phyloP scores from a whole-genome alignment of 2,113 vertebrate genomes.

The Bagarius yarrelli region DNA sequence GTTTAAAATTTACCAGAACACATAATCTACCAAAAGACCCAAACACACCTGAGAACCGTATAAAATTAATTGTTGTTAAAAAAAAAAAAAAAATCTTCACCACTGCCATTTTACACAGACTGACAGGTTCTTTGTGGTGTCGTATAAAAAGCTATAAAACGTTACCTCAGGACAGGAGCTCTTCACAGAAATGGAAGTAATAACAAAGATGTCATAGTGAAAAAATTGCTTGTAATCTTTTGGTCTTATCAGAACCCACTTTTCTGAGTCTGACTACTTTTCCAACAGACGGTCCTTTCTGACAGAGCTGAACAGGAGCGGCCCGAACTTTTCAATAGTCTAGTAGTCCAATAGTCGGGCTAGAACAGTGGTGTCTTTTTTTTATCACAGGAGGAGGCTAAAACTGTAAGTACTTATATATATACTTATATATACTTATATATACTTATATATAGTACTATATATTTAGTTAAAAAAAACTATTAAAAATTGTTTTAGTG shows the following conservation, averaged over 20 bases:
- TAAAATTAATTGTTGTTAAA: not conserved
- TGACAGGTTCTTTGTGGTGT: not conserved
- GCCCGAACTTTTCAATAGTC: not conserved
- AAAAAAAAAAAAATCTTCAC: not conserved
- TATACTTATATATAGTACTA: too few species aligned
- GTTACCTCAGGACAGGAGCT: not conserved
- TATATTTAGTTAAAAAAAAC: too few species aligned
- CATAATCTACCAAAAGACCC: conserved; percentile 24
- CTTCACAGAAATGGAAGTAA: conserved; percentile 20
- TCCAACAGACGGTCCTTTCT: not conserved
- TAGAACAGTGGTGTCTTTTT: not conserved
- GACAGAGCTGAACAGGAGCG: not conserved
- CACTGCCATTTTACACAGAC: not conserved
- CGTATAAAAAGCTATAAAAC: conserved; percentile 18
- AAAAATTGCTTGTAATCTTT: not conserved
- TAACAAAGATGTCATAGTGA: not conserved
- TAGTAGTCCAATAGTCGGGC: too few species aligned
- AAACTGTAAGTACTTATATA: too few species aligned
- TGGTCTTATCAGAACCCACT: not conserved
- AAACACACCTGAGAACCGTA: not conserved
- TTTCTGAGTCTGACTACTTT: not conserved
- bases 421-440: too few species aligned
- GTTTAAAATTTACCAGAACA: not conserved
- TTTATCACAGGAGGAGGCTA: not conserved
- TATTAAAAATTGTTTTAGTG: too few species aligned